phyloP scores from a whole-genome alignment of 2,113 vertebrate genomes.

The Sinocyclocheilus anshuiensis region DNA sequence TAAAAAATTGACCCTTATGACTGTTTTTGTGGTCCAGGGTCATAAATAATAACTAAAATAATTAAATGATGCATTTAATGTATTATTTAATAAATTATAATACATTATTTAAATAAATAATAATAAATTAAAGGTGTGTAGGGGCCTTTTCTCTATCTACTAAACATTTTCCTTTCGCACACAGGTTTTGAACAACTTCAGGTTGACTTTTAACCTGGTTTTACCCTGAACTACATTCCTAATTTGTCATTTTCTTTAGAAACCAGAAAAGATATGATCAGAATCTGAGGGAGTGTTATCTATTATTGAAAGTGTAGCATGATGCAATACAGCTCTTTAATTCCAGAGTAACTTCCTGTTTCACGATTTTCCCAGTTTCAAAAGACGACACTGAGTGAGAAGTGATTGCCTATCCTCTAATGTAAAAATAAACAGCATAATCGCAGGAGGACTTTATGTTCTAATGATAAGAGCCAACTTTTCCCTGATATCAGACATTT shows the following conservation, averaged over 20 bases:
- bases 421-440: background rate
- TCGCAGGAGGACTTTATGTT: background rate
- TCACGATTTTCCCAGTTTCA: background rate
- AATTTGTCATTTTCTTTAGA: constrained; percentile 11
- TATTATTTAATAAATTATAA: background rate
- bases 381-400: background rate
- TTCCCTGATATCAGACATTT: background rate
- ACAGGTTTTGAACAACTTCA: background rate
- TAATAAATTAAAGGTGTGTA: background rate
- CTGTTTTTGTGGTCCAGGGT: no score
- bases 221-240: constrained; percentile 21
- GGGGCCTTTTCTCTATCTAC: background rate
- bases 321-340: constrained; percentile 35
- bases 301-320: constrained; percentile 34
- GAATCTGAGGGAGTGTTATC: constrained; percentile 40
- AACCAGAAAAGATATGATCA: constrained; percentile 17
- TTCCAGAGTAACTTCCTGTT: constrained; percentile 6
- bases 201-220: background rate
- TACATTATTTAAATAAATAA: background rate
- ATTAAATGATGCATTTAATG: background rate
- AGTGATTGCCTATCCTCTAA: background rate
- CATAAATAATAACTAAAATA: no score
- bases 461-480: background rate
- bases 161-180: background rate
- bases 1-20: no score